phyloP scores from a whole-genome alignment of 2,797 vertebrate species.

The Myotis daubentonii region DNA sequence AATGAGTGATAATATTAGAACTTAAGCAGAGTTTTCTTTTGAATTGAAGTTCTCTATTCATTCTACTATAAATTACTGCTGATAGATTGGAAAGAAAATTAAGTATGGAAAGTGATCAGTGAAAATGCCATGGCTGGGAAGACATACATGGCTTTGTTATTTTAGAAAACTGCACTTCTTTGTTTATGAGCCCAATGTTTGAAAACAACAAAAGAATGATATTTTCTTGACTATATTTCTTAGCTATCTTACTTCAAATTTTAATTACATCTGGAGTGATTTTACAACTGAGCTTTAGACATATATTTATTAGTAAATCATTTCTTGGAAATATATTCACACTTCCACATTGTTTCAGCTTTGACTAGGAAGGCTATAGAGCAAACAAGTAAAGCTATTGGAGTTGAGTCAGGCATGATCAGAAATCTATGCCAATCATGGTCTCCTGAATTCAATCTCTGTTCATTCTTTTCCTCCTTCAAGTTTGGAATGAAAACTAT shows the following conservation, averaged over 20 bases:
- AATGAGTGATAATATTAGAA: not conserved
- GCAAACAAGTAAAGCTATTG: not conserved
- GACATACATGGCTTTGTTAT: not conserved
- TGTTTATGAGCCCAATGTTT: slow-evolving; percentile 5
- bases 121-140: not conserved
- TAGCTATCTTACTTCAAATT: slow-evolving; percentile 33
- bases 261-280: slow-evolving; percentile 1
- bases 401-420: not conserved
- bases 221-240: not conserved
- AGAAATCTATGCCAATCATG: not conserved
- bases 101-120: not conserved
- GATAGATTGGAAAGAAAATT: not conserved
- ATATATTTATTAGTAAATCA: slow-evolving; percentile 11
- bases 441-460: slow-evolving; percentile 22
- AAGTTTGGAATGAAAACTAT: slow-evolving; percentile 23
- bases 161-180: slow-evolving; percentile 6
- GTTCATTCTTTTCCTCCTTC: slow-evolving; percentile 17
- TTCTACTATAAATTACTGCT: not conserved
- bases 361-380: not conserved
- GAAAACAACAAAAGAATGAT: slow-evolving; percentile 33
- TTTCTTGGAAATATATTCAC: slow-evolving; percentile 38
- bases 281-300: slow-evolving; percentile 3
- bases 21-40: slow-evolving; percentile 28
- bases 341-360: not conserved
- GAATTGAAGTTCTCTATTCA: slow-evolving; percentile 22